These are phyloP conservation scores for Macrophya alboannulata DNA, from an alignment of 2,888 invertebrate genomes.

Conservation along the genomic window DNA sequence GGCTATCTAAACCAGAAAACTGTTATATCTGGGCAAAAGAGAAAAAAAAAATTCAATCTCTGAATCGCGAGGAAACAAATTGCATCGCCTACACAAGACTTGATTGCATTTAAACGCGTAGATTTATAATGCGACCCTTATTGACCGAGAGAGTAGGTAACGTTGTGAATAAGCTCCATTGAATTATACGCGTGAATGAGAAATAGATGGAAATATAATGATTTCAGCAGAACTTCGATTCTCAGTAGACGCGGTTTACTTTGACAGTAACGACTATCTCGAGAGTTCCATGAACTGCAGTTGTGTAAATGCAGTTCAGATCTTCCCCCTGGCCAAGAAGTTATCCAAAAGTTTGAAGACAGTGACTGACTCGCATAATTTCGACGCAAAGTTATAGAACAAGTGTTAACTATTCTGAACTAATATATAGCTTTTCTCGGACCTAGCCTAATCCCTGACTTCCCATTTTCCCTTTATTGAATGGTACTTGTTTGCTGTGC, in stretches of 20 bases:
- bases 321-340: neutral
- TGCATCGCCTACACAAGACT: neutral
- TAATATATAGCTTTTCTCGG: constrained; percentile 2
- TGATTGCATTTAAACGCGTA: neutral
- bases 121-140: neutral
- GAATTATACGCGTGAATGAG: neutral
- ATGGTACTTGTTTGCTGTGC: neutral
- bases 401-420: constrained; percentile 24
- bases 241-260: neutral
- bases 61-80: constrained; percentile 1
- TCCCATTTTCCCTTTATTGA: neutral
- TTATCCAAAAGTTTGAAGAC: constrained; percentile 27
- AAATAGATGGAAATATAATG: neutral
- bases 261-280: neutral
- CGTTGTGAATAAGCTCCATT: neutral
- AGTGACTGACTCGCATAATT: constrained; percentile 44
- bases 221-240: neutral
- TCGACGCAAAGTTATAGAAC: neutral
- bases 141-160: neutral
- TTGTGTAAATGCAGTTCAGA: constrained; percentile 21
- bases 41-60: neutral
- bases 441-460: neutral
- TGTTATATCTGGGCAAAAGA: constrained; percentile 1
- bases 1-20: constrained; percentile 38
- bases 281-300: neutral